Conservation (phyloP, 2,797 vertebrate species). For the Fistularia commersonii region DNA sequence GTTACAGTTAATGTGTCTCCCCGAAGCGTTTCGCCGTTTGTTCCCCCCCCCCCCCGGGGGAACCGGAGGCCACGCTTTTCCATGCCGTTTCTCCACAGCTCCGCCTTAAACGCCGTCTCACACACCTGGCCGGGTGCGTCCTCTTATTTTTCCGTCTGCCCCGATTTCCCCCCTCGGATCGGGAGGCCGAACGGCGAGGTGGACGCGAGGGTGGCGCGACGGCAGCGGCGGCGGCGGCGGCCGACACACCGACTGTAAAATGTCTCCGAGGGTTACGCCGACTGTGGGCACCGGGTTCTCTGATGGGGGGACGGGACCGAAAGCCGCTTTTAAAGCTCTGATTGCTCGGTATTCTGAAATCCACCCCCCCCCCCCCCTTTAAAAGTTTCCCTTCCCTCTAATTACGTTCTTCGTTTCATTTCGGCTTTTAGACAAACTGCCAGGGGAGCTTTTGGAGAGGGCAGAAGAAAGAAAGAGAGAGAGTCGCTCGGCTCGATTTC, state of each 20-base stretch:
- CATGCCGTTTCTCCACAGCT: constrained; percentile 54
- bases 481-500: constrained; percentile 59
- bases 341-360: constrained; percentile 71
- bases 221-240: no score
- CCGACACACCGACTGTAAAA: no score
- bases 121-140: constrained; percentile 47
- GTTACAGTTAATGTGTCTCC: constrained; percentile 80
- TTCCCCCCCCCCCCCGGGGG: constrained; percentile 72
- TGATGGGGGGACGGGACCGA: constrained; percentile 65
- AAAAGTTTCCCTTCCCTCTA: constrained; percentile 70
- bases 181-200: constrained; percentile 40
- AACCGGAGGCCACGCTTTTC: constrained; percentile 58
- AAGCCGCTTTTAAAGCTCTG: constrained; percentile 66
- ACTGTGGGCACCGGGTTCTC: constrained; percentile 57
- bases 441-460: constrained; percentile 65
- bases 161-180: constrained; percentile 54
- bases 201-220: constrained; percentile 57
- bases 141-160: constrained; percentile 28
- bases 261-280: no score
- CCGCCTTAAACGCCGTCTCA: constrained; percentile 29
- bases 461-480: constrained; percentile 36
- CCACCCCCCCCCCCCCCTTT: no score
- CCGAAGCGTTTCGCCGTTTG: constrained; percentile 69
- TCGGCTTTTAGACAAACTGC: constrained; percentile 68
- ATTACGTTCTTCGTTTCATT: constrained; percentile 75